Conservation (phyloP, 2,113 vertebrate genomes). For the Daboia siamensis region DNA sequence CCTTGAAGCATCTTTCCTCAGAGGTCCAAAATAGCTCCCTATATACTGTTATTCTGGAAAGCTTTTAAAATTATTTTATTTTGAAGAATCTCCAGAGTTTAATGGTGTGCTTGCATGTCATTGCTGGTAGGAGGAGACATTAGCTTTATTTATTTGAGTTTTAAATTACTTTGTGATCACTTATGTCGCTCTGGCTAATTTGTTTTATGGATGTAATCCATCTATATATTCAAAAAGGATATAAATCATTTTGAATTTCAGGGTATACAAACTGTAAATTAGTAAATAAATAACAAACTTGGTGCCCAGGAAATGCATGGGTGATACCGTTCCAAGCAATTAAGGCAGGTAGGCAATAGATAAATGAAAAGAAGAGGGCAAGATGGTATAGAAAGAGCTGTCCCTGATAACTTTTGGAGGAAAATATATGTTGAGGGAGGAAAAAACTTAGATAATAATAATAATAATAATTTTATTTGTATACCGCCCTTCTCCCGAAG, state of each 20-base stretch:
- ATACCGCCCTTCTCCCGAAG: too few relatives aligned
- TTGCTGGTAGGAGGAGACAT: neutral
- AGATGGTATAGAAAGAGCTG: accelerated
- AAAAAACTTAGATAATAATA: neutral
- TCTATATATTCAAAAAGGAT: neutral
- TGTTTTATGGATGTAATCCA: neutral
- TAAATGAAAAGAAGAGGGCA: neutral
- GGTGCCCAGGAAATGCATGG: neutral
- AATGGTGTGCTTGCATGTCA: neutral
- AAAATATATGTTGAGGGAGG: neutral
- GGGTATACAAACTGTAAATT: neutral
- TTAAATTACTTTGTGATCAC: neutral
- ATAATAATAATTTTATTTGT: too few relatives aligned
- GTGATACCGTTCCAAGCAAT: neutral
- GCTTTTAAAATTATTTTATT: neutral
- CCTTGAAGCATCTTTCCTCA: neutral
- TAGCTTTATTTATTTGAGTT: neutral
- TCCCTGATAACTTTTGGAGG: neutral
- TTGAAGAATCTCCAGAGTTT: neutral
- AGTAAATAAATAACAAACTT: neutral
- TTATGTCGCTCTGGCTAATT: neutral
- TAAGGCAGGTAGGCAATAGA: neutral
- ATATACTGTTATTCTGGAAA: neutral
- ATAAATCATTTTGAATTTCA: neutral
- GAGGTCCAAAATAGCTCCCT: neutral